Evolutionary conservation across 2,888 invertebrate genomes (phyloP).

Genomic region (Pammene aurita): DNA sequence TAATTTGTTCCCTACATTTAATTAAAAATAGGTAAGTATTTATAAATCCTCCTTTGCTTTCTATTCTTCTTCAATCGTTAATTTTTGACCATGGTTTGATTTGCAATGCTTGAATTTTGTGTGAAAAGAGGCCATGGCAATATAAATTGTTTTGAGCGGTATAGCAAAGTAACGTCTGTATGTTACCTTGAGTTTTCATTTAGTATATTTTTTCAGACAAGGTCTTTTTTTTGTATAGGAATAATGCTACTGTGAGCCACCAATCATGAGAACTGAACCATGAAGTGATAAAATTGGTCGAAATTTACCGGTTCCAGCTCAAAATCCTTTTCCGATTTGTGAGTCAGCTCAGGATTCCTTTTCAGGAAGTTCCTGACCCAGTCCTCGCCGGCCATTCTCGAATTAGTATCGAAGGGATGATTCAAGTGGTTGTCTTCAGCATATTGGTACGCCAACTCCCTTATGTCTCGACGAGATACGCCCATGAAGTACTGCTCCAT

Average conservation of each 20-base stretch:
- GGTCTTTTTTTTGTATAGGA: slow-evolving; percentile 17
- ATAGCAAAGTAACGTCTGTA: neutral
- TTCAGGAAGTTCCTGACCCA: slow-evolving; percentile 81
- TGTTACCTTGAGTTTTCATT: slow-evolving; percentile 2
- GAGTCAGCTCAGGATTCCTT: slow-evolving; percentile 73
- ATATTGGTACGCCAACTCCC: slow-evolving; percentile 79
- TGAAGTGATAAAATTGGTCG: slow-evolving; percentile 80
- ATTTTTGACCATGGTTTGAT: slow-evolving; percentile 10
- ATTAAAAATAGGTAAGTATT: slow-evolving; percentile 23
- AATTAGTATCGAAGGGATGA: slow-evolving; percentile 77
- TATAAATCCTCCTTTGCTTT: neutral
- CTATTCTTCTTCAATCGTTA: slow-evolving; percentile 11
- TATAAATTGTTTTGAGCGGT: slow-evolving; percentile 25
- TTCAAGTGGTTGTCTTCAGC: slow-evolving; percentile 75
- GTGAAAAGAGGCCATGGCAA: slow-evolving; percentile 28
- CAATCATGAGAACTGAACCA: slow-evolving; percentile 78
- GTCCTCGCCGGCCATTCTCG: slow-evolving; percentile 79
- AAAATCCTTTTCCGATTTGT: slow-evolving; percentile 67
- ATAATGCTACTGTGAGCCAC: slow-evolving; percentile 51
- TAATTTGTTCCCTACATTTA: slow-evolving; percentile 41
- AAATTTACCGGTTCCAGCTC: slow-evolving; percentile 78
- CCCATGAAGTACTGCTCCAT: slow-evolving; percentile 80
- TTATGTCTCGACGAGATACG: slow-evolving; percentile 75
- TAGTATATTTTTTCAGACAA: slow-evolving; percentile 6
- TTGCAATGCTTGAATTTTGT: slow-evolving; percentile 1